Evolutionary conservation across 2,888 invertebrate genomes (phyloP).

Genomic region (Caenorhabditis zanzibari): DNA sequence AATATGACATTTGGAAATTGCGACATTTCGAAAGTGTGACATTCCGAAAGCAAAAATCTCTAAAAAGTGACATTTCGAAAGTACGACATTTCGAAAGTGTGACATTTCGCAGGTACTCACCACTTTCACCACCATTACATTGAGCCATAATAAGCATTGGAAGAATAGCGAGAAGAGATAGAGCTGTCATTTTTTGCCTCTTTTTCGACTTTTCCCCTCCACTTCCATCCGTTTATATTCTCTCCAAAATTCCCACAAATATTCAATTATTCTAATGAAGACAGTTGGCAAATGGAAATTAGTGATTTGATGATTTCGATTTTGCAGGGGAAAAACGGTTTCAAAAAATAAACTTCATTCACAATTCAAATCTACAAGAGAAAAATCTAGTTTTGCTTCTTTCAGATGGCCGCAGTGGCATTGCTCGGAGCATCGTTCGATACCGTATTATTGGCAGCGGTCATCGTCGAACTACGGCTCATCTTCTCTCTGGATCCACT

Average conservation of each 20-base stretch:
- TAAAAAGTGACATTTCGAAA: no score
- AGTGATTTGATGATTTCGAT: neutral
- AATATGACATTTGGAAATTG: no score
- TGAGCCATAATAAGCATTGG: constrained; percentile 12
- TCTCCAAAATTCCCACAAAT: constrained; percentile 5
- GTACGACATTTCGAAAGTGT: no score
- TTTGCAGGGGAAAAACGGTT: constrained; percentile 2
- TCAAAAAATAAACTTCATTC: no score
- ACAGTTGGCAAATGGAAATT: constrained; percentile 1
- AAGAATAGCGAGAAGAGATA: neutral
- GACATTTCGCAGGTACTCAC: no score
- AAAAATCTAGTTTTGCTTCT: no score
- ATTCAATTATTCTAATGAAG: constrained; percentile 4
- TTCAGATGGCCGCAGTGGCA: constrained; percentile 10
- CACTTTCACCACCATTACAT: no score
- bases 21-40: no score
- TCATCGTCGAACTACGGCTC: constrained; percentile 11
- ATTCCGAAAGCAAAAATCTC: no score
- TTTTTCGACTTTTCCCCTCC: neutral
- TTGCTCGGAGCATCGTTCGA: neutral
- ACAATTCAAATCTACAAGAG: no score
- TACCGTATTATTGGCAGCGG: neutral
- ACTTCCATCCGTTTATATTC: neutral
- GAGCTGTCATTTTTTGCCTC: constrained; percentile 5
- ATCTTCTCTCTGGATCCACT: constrained; percentile 11